phyloP scores from a whole-genome alignment of 2,888 invertebrate genomes.

The Cheilosia urbana region DNA sequence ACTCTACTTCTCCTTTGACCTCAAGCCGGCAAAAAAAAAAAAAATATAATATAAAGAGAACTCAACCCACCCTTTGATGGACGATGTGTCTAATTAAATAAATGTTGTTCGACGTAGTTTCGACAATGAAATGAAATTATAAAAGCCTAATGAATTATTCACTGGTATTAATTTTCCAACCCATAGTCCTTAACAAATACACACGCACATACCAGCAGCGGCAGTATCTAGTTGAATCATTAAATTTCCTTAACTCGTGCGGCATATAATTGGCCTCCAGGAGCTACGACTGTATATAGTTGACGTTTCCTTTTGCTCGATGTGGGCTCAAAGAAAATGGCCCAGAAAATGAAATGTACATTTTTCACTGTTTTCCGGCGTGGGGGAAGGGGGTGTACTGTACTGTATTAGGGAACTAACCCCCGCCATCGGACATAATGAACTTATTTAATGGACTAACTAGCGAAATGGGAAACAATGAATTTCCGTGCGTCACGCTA shows the following conservation, averaged over 20 bases:
- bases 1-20: conserved; percentile 7
- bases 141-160: conserved; percentile 74
- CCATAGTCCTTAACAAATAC: neutral
- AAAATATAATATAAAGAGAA: neutral
- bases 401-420: conserved; percentile 10
- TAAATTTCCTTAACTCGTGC: conserved; percentile 50
- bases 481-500: conserved; percentile 76
- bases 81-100: conserved; percentile 56
- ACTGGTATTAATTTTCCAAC: conserved; percentile 66
- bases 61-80: neutral
- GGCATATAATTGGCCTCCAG: conserved; percentile 34
- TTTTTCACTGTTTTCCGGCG: conserved; percentile 47
- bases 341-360: conserved; percentile 49
- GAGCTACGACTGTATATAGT: neutral
- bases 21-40: neutral
- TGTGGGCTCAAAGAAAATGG: conserved; percentile 40
- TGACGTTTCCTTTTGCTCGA: neutral
- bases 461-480: conserved; percentile 75
- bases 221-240: conserved; percentile 38
- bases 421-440: conserved; percentile 58
- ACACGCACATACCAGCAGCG: conserved; percentile 4
- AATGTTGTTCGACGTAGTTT: conserved; percentile 41
- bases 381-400: neutral
- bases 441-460: conserved; percentile 75
- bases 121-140: conserved; percentile 70